A percentile compares a stretch with the other conserved stretches of the same genome.
Conservation (phyloP, 2,888 invertebrate genomes). For the Caenorhabditis sinica region DNA sequence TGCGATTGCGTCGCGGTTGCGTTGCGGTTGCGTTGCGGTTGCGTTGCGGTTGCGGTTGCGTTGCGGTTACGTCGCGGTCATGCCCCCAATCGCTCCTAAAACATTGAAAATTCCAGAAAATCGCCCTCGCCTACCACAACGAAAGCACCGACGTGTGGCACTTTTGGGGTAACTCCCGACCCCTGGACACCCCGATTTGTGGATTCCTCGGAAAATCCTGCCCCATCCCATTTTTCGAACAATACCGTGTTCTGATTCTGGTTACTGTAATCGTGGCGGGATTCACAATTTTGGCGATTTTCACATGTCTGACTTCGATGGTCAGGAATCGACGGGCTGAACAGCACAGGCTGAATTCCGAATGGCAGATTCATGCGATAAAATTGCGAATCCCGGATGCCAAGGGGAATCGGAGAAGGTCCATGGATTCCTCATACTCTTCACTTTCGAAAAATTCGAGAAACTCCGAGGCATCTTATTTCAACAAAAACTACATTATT, state of each 20-base stretch:
- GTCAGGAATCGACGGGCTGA: slow-evolving; percentile 49
- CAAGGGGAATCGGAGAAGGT: not conserved
- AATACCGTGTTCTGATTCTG: slow-evolving; percentile 60
- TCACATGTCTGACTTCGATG: slow-evolving; percentile 13
- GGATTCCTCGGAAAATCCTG: slow-evolving; percentile 69
- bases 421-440: not conserved
- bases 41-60: no score
- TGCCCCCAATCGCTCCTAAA: no score
- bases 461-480: slow-evolving; percentile 11
- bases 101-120: slow-evolving; percentile 10
- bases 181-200: slow-evolving; percentile 65
- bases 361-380: slow-evolving; percentile 66
- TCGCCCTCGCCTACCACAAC: slow-evolving; percentile 19
- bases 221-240: slow-evolving; percentile 61
- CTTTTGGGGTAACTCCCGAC: slow-evolving; percentile 51
- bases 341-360: slow-evolving; percentile 60
- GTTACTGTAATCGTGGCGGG: slow-evolving; percentile 39
- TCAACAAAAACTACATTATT: slow-evolving; percentile 29
- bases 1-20: no score
- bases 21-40: no score
- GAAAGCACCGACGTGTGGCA: slow-evolving; percentile 30
- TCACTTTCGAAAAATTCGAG: slow-evolving; percentile 3
- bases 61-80: no score
- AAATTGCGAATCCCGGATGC: slow-evolving; percentile 38
- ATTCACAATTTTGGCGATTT: slow-evolving; percentile 21